Evolutionary conservation across 2,888 invertebrate genomes (phyloP), one percentile per base, ranked within the genome.

Genomic region (Tridacna gigas): DNA sequence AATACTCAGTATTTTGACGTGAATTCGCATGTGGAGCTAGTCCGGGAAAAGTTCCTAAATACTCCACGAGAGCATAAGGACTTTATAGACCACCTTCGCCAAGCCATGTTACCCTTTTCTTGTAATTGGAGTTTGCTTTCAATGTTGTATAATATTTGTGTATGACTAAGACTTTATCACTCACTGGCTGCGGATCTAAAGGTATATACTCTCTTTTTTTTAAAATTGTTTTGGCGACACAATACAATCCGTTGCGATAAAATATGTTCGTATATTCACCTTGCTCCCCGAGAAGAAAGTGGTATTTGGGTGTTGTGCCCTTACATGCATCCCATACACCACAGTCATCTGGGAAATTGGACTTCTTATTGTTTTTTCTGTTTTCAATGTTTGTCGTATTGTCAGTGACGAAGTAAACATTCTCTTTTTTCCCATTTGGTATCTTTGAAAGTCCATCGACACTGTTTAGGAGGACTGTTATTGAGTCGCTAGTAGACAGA

Each of bases 21-120:
- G 47, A 20, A 66, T 74, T 63, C 12, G 45, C 66, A 48, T 65
- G 75, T 15, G 63, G 18, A 37, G 60, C n/a, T 28, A 74, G 28
- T 60, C 81, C 83, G 0, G 83, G 79, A 74, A 74, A 87, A 15
- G 51, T 61, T 0, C 83, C 83, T 13, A 77, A 60, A 60, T 63
- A 63, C 63, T 63, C 63, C 13, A 63, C 22, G 13, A 63, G 7
- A 9, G 81, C 82, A 18, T 63, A 28, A 9, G 26, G 18, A 74
- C 78, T 78, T 63, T 66, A 11, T 12, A 67, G 22, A 45, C 77
- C 76, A 28, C 76, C 78, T 20, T 56, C 56, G 4, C 74, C 79
- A 69, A 84, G 25, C 82, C 82, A 86, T 11, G 86, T 75, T 3
- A 84, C 76, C 20, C 76, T 71, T 74, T 84, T 87, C 60, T 82